Percentiles rank a stretch among this genome's conserved stretches.
Conservation (phyloP, 2,797 vertebrate species). For the Rhynchonycteris naso region DNA sequence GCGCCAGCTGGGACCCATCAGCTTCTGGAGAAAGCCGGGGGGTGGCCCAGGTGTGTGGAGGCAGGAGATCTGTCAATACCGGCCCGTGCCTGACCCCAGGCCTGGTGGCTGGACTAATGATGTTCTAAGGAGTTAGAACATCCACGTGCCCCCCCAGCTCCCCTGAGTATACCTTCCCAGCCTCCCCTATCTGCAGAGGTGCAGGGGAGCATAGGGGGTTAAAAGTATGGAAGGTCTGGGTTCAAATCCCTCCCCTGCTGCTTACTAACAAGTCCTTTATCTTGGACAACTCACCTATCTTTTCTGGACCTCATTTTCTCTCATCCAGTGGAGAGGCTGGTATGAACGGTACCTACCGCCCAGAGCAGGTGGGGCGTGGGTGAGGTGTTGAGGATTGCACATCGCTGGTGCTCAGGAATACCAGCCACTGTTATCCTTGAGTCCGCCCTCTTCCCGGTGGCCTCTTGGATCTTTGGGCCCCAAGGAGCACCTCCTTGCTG, state of each 20-base stretch:
- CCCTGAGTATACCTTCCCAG: background rate
- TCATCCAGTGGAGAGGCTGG: background rate
- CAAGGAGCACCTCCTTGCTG: background rate
- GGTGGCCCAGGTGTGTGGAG: conserved; percentile 13
- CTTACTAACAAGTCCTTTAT: background rate
- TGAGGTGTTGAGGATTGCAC: background rate
- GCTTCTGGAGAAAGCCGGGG: conserved; percentile 42
- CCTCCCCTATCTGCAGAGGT: background rate
- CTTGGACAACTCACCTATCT: background rate
- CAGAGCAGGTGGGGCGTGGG: background rate
- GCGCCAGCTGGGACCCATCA: conserved; percentile 57
- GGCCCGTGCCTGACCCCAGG: conserved; percentile 57
- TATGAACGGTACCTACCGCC: background rate
- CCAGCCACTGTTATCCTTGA: background rate
- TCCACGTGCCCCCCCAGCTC: background rate
- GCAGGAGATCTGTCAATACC: conserved; percentile 9
- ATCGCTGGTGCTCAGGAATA: background rate
- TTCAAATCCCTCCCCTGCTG: background rate
- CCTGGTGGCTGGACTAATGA: background rate
- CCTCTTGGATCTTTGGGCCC: background rate
- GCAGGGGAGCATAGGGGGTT: background rate
- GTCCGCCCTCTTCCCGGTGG: background rate
- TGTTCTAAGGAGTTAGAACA: background rate
- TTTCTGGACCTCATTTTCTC: background rate
- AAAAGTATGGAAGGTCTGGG: background rate